Base-by-base conservation (phyloP, 2,888 invertebrate species). In the Taphrorychus bicolor region DNA sequence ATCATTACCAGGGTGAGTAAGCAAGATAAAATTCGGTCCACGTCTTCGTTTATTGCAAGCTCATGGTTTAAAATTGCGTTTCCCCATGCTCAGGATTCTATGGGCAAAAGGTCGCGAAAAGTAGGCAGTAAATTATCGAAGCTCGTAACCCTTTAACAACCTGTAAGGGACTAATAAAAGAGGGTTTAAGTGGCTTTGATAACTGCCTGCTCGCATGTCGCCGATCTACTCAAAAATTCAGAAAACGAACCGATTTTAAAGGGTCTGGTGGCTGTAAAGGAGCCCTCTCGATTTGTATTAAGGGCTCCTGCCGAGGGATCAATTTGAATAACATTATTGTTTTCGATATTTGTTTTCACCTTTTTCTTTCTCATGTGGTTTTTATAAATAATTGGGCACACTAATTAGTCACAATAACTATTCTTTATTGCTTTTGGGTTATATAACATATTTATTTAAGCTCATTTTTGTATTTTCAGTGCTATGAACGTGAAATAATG, bases 91-190 rank as follows among this genome's bases (percentile, higher is more conserved):
- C 3, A 16, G 16, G 9, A 17, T 45, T 14, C 45, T 11, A 32
- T 32, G 32, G n/a, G 32, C 32, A 1, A 32, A 32, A 32, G 32
- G 3, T 3, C 11, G 32, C 32, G 32, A 32, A 32, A 32, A 32
- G 32, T 32, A 32, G 17, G 45, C 14, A 16, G 76, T 80, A 79
- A 82, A 81, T 82, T 82, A 82, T 82, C 80, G 80, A 79, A 78
- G 77, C 74, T 73, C 73, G 79, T 81, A 83, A 82, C 82, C 82
- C 82, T 82, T 83, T 82, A 82, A 83, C 81, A 79, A 78, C 80
- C 82, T 81, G 80, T 82, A 78, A 78, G 83, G 82, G 83, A 80
- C 79, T 79, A 81, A 82, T 83, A 83, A 83, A 82, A 80, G 78
- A 73, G 78, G 78, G 79, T 80, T 80, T 80, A 81, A 82, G 81